Evolutionary conservation across 1,140 invertebrate species (phyloP), one percentile per base, ranked within the genome.

Genomic region (Camponotus floridanus): DNA sequence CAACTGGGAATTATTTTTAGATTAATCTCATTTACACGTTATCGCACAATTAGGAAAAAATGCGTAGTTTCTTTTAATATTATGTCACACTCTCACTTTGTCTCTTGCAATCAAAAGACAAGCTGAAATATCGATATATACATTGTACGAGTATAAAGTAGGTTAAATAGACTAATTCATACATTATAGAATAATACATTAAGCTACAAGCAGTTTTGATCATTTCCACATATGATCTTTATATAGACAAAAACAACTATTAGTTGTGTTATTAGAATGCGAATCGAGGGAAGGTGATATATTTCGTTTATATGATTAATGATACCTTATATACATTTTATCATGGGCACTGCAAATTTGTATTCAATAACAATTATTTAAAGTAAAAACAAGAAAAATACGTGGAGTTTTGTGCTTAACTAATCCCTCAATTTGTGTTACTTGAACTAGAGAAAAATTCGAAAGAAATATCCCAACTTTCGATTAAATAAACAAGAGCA

Each of bases 21-120:
- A 74, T 74, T 74, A 83, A 73, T 83, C 68, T 74, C 68, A 83
- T 83, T 83, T 83, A 83, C 79, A 83, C 13, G 11, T 73, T 51
- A 70, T 45, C 26, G 13, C 33, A 70, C 55, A 74, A 36, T 71
- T 71, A 62, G 18, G 31, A 74, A 39, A 26, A 36, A 83, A 42
- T 61, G 26, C 33, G 59, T 39, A 81, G 33, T 45, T 42, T 39
- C 26, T 11, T 70, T 39, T 59, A 81, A 80, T 55, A 36, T 33
- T 45, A 15, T 15, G 42, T 45, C 26, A 31, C 26, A 31, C 39
- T 74, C 68, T 26, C n/a, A 39, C 15, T 74, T 45, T 68, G 3
- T 39, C n/a, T 11, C 33, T 33, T 33, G 13, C 18, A 39, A 31
- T n/a, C 5, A 81, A 55, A 39, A 61, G 39, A 59, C 51, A 15